Evolutionary conservation across 2,797 vertebrate genomes (phyloP).

Genomic region (Rhynchonycteris naso): DNA sequence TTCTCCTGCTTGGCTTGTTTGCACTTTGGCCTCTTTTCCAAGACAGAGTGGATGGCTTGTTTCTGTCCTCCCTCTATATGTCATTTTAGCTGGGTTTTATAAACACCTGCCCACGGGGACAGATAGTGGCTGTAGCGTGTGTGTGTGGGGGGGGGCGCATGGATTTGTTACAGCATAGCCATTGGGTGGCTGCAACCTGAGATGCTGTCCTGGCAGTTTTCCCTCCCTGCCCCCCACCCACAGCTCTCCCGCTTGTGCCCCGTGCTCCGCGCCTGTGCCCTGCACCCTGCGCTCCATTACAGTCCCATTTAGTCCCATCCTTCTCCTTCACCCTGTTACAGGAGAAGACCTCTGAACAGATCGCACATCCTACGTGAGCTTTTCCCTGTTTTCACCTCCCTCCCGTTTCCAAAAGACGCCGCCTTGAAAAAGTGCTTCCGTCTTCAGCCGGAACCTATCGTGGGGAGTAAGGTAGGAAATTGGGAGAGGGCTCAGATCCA

Average conservation of each 20-base stretch:
- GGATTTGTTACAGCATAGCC: background rate
- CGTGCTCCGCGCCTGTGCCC: too few relatives aligned
- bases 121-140: background rate
- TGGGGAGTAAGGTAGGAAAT: slow-evolving; percentile 85
- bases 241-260: background rate
- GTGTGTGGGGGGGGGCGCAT: background rate
- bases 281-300: too few relatives aligned
- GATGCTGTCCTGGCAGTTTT: background rate
- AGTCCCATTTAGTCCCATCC: background rate
- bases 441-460: slow-evolving; percentile 79
- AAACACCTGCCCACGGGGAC: background rate
- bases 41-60: background rate
- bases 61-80: slow-evolving; percentile 39
- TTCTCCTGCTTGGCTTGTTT: background rate
- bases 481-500: background rate
- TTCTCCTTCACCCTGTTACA: slow-evolving; percentile 70
- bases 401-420: slow-evolving; percentile 82
- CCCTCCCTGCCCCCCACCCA: background rate
- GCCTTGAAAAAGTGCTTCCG: slow-evolving; percentile 86
- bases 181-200: background rate
- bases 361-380: slow-evolving; percentile 84
- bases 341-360: slow-evolving; percentile 86
- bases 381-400: slow-evolving; percentile 81
- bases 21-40: slow-evolving; percentile 10
- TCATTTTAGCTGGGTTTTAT: slow-evolving; percentile 56